Conservation (phyloP, 35 echinoderm and acorn worm species). For the Amphiura filiformis region DNA sequence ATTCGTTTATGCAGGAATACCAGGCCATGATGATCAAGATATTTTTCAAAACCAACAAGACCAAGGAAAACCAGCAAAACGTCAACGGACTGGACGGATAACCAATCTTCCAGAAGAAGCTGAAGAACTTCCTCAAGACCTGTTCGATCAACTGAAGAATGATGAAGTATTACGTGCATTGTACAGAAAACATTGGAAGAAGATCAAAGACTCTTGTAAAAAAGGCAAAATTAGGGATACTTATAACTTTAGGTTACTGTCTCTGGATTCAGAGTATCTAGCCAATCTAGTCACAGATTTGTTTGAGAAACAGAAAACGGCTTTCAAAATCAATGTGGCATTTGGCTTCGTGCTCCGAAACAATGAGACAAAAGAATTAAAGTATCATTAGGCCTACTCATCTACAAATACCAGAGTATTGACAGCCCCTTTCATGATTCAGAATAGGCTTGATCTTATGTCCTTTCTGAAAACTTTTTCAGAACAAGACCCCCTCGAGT, state of each 20-base stretch:
- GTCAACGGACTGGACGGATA: background rate
- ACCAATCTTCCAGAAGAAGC: background rate
- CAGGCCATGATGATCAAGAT: background rate
- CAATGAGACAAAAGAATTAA: background rate
- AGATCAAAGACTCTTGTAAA: background rate
- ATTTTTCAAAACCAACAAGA: background rate
- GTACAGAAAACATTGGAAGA: background rate
- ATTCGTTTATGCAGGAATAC: background rate
- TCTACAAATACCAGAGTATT: conserved; percentile 15
- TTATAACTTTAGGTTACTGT: background rate
- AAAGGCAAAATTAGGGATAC: background rate
- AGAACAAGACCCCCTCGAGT: conserved; percentile 20
- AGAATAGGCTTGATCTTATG: background rate
- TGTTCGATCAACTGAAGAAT: background rate
- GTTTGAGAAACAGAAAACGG: background rate
- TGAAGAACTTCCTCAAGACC: background rate
- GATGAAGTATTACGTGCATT: background rate
- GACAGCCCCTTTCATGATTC: conserved; percentile 14
- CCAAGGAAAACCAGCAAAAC: background rate
- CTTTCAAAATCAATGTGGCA: conserved; percentile 9
- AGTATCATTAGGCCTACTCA: background rate
- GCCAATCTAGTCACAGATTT: background rate
- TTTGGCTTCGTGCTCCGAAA: conserved; percentile 8
- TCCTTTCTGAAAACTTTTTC: conserved; percentile 2
- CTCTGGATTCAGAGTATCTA: background rate